Base-by-base conservation (phyloP, 1,140 invertebrate genomes). In the Drosophila tsacasi region DNA sequence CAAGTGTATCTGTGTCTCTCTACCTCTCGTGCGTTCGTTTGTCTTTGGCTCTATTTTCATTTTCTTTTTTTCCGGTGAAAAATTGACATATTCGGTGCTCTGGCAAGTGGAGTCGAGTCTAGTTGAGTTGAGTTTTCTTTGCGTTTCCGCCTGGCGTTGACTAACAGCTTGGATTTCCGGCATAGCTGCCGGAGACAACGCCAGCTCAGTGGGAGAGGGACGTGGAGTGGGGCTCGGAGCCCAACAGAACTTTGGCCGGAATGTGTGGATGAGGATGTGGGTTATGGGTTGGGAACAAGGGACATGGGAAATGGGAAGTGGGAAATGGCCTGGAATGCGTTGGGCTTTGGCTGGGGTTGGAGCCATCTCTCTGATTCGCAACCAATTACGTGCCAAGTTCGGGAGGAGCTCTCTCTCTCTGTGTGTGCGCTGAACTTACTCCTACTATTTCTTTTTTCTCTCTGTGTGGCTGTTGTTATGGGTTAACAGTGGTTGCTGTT, bases 31-130 rank as follows among this genome's bases (percentile, higher is more conserved):
- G 46, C 69, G 17, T 61, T n/a, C 62, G 57, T 39, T 61, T 72
- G 25, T 27, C 19, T 35, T 57, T 50, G 21, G 46, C 17, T 66
- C 19, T 30, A 46, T 54, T 59, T 50, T 59, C 52, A 25, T 50
- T 67, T 35, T 21, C 1, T 13, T 49, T 21, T 57, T 49, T 57
- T 50, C 30, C 75, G 57, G 50, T 77, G 76, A 81, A 83, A 80
- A 87, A 89, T 87, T 89, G 84, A 87, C 83, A 89, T 84, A 81
- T 87, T 86, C 83, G 68, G 65, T 83, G 55, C 69, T 57, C 35
- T 76, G 44, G 64, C 82, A 78, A 85, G 60, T 83, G 65, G 61
- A 83, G 79, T 42, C 52, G 54, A 59, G 50, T 44, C 47, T 30
- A 67, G 39, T 52, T 25, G 52, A 50, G 52, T 68, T 59, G 65